These are phyloP conservation scores for Ciconia maguari DNA, from an alignment of 2,113 vertebrate genomes.

Conservation along the genomic window DNA sequence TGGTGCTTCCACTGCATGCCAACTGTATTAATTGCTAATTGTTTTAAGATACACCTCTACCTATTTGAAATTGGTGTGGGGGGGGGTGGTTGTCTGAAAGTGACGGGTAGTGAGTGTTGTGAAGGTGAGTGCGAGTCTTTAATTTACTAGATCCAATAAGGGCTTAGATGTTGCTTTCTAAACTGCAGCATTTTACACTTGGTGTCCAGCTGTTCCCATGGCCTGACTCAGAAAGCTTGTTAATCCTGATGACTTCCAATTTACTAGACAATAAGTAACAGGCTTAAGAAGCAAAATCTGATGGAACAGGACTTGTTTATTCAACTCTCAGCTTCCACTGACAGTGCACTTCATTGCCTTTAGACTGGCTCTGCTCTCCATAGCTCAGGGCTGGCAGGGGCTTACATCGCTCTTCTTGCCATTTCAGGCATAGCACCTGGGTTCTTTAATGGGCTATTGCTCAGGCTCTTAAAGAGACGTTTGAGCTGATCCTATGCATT, in stretches of 20 bases:
- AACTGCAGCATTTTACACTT: not conserved
- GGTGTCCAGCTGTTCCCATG: not conserved
- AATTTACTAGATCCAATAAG: not conserved
- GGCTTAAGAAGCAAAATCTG: conserved; percentile 1
- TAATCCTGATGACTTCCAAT: conserved; percentile 5
- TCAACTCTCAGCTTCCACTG: not conserved
- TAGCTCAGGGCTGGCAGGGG: not conserved
- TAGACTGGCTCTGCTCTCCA: not conserved
- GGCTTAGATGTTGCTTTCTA: not conserved
- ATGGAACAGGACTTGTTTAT: not conserved
- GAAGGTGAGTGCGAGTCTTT: not conserved
- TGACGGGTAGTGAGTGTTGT: not conserved
- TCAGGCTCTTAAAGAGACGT: not conserved
- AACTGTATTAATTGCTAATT: not conserved
- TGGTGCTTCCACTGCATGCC: not conserved
- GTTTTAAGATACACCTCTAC: not conserved
- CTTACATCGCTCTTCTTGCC: not conserved
- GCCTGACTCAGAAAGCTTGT: not conserved
- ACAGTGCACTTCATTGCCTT: not conserved
- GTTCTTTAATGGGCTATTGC: not conserved
- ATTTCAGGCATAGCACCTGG: not conserved
- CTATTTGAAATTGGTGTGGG: not conserved
- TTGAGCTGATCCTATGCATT: not conserved
- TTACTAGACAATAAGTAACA: not conserved
- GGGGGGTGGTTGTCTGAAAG: not conserved